Percentiles rank a stretch among this genome's conserved stretches.
Evolutionary conservation across 1,140 invertebrate genomes (phyloP).

Genomic region (Zaprionus davidi): DNA sequence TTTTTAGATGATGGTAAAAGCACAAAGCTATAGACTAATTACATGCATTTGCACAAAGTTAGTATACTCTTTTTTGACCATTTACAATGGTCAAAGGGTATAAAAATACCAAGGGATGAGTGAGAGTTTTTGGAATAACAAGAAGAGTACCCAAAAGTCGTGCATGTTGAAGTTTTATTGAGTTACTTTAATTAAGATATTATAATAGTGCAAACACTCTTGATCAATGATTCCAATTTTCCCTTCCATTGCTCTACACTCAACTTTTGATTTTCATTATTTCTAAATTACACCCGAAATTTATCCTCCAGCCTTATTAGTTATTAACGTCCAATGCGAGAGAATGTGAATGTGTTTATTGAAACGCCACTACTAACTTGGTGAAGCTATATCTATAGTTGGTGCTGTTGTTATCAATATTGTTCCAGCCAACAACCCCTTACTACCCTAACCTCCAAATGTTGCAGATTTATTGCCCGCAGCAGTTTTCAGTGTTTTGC

Average conservation of each 20-base stretch:
- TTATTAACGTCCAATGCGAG: constrained; percentile 59
- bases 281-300: constrained; percentile 70
- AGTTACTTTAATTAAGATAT: constrained; percentile 70
- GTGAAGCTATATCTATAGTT: constrained; percentile 15
- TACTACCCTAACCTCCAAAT: neutral
- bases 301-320: constrained; percentile 75
- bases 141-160: neutral
- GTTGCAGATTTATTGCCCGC: constrained; percentile 75
- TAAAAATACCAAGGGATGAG: too few species aligned
- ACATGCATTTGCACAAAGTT: too few species aligned
- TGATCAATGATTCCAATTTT: constrained; percentile 64
- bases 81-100: too few species aligned
- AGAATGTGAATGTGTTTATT: constrained; percentile 63
- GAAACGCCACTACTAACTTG: constrained; percentile 49
- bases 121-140: too few species aligned
- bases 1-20: too few species aligned
- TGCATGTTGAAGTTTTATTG: neutral
- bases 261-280: constrained; percentile 23
- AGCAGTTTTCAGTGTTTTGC: constrained; percentile 67
- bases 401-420: neutral
- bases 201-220: constrained; percentile 42
- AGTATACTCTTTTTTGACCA: too few species aligned
- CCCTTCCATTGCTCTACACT: neutral
- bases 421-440: constrained; percentile 11
- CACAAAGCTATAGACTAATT: too few species aligned